Evolutionary conservation across 2,888 invertebrate species (phyloP).

Genomic region (Holacanthella duospinosa): DNA sequence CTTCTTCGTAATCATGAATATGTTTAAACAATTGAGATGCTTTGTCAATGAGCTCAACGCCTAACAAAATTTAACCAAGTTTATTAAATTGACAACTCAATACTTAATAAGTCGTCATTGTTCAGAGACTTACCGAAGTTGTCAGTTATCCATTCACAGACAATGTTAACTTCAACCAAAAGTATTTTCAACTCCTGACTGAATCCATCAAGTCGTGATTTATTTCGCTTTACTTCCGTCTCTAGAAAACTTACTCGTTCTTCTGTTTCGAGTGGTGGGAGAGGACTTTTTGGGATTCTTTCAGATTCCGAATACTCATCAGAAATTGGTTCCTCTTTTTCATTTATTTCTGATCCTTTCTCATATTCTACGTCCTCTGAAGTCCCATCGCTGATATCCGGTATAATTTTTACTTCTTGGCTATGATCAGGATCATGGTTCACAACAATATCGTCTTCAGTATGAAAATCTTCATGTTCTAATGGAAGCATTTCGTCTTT

Average conservation of each 20-base stretch:
- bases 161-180: background rate
- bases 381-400: background rate
- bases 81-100: background rate
- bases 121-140: background rate
- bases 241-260: background rate
- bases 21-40: slow-evolving; percentile 6
- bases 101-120: no score
- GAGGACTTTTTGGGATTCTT: background rate
- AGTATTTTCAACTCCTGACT: background rate
- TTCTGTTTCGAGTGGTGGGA: background rate
- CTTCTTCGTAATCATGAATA: background rate
- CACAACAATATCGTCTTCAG: background rate
- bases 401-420: background rate
- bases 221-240: background rate
- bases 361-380: background rate
- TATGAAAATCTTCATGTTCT: background rate
- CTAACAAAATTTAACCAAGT: background rate
- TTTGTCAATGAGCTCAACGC: background rate
- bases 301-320: background rate
- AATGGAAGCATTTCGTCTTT: background rate
- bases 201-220: background rate
- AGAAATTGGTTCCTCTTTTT: background rate
- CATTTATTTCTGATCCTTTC: background rate
- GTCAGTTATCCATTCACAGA: background rate
- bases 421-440: background rate